A percentile compares a stretch with the other conserved stretches of the same genome.
phyloP scores from a whole-genome alignment of 1,140 invertebrate species.

The Leptinotarsa defecta region DNA sequence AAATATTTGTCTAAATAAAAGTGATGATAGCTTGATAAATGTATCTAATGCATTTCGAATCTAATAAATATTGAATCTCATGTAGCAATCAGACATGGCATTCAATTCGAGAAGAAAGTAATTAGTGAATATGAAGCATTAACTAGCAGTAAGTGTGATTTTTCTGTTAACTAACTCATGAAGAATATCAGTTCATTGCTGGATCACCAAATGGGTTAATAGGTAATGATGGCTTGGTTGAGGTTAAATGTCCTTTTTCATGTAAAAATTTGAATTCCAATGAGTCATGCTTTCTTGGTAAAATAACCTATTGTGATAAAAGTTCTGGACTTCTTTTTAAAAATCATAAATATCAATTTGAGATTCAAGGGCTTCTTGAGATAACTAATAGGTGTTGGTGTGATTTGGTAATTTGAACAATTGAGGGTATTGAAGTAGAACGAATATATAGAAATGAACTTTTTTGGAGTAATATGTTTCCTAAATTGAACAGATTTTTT shows the following conservation, averaged over 20 bases:
- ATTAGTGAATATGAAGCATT: not conserved
- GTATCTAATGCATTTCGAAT: not conserved
- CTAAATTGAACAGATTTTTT: constrained; percentile 1
- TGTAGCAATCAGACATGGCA: constrained; percentile 10
- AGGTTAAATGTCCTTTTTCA: constrained; percentile 35
- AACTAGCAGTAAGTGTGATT: too few species aligned
- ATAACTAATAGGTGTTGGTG: constrained; percentile 18
- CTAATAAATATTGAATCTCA: not conserved
- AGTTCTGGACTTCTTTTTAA: not conserved
- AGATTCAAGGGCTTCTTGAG: constrained; percentile 31
- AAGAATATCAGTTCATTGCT: constrained; percentile 24
- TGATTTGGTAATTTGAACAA: constrained; percentile 19
- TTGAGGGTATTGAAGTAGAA: constrained; percentile 4
- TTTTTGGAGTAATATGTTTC: constrained; percentile 14
- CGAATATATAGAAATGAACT: constrained; percentile 11
- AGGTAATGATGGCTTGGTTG: constrained; percentile 24
- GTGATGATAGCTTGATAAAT: not conserved
- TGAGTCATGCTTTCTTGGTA: not conserved
- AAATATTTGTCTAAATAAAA: constrained; percentile 14
- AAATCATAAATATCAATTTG: constrained; percentile 24
- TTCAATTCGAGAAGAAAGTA: constrained; percentile 9
- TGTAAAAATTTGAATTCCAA: constrained; percentile 6
- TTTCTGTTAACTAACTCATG: constrained; percentile 14
- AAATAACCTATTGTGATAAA: not conserved
- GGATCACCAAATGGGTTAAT: constrained; percentile 35